Conservation (phyloP, 2,888 invertebrate species). For the Drosophila melanocephala region DNA sequence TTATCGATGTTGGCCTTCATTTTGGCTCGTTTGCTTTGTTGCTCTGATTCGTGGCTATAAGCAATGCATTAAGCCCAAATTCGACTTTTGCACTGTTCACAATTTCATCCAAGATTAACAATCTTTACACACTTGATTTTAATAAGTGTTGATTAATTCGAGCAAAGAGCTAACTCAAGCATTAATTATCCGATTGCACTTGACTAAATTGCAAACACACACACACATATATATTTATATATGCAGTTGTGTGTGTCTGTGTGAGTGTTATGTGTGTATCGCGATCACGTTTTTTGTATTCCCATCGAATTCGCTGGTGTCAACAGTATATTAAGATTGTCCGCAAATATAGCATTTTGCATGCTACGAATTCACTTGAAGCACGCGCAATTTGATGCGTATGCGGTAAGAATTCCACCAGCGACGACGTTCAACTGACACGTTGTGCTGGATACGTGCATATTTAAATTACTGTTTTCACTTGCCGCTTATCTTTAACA, state of each 20-base stretch:
- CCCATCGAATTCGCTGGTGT: constrained; percentile 33
- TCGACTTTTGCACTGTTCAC: background rate
- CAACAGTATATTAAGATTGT: constrained; percentile 22
- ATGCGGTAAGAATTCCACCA: constrained; percentile 6
- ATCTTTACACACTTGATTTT: constrained; percentile 15
- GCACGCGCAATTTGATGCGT: constrained; percentile 15
- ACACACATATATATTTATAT: constrained; percentile 7
- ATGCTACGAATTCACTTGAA: constrained; percentile 19
- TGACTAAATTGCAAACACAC: constrained; percentile 1
- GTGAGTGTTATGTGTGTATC: constrained; percentile 2
- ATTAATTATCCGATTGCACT: constrained; percentile 32
- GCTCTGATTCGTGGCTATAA: constrained; percentile 3
- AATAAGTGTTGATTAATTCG: constrained; percentile 14
- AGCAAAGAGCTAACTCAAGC: constrained; percentile 9
- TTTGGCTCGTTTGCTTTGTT: constrained; percentile 19
- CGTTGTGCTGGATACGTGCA: constrained; percentile 17
- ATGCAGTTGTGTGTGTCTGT: constrained; percentile 4
- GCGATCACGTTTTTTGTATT: constrained; percentile 65
- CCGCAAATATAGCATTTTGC: constrained; percentile 17
- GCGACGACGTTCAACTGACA: constrained; percentile 9
- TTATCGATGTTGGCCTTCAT: constrained; percentile 87
- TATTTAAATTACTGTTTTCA: constrained; percentile 42
- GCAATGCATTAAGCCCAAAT: constrained; percentile 28
- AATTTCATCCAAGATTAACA: constrained; percentile 9
- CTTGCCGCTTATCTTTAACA: constrained; percentile 46